Evolutionary conservation across 2,113 vertebrate genomes (phyloP).

Genomic region (Tragelaphus imberbis): DNA sequence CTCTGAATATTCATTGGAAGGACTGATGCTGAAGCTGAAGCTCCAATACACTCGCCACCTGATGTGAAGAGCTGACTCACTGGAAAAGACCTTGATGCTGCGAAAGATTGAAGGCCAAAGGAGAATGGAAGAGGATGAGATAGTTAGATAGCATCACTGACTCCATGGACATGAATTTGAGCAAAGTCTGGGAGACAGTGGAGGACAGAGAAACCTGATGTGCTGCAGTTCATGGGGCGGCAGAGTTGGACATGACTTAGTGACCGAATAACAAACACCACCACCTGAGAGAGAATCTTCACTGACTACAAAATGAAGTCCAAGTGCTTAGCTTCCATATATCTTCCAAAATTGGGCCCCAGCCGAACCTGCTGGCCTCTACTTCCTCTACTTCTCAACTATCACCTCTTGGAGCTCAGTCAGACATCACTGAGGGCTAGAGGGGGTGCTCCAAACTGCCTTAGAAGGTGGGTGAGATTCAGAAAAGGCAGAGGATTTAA

Average conservation of each 20-base stretch:
- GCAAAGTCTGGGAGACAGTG: neutral
- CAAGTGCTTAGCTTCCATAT: neutral
- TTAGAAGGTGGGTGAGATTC: neutral
- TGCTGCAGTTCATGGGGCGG: neutral
- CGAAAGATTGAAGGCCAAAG: neutral
- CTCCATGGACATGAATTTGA: neutral
- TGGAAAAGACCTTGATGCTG: neutral
- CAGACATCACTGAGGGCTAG: neutral
- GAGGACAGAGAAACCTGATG: neutral
- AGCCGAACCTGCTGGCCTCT: neutral
- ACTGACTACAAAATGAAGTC: neutral
- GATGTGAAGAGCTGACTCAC: neutral
- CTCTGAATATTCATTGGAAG: neutral
- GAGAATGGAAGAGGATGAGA: neutral
- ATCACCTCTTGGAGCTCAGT: neutral
- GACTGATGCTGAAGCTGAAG: neutral
- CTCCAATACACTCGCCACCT: rapidly evolving
- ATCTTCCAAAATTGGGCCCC: neutral
- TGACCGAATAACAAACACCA: rapidly evolving
- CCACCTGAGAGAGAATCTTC: neutral
- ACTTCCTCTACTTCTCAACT: neutral
- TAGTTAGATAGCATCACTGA: neutral
- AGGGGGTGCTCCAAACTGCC: neutral
- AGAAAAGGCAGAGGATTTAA: neutral
- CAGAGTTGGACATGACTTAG: neutral